Conservation (phyloP, 2,797 vertebrate genomes). For the Sus cebifrons region DNA sequence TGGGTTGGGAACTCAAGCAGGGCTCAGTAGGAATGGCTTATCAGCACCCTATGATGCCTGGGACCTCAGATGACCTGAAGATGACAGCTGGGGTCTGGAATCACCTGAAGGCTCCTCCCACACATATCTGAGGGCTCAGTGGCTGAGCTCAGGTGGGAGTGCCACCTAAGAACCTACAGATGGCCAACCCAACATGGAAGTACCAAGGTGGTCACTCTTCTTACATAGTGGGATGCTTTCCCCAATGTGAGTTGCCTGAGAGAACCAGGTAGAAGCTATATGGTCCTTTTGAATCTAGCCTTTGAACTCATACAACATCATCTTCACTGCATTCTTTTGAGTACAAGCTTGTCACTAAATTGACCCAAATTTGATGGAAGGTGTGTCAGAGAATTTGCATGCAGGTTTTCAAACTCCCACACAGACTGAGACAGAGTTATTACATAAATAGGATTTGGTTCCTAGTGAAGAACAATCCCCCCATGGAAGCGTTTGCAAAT, state of each 20-base stretch:
- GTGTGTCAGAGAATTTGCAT: background rate
- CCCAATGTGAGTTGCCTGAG: background rate
- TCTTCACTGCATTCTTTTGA: background rate
- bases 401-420: background rate
- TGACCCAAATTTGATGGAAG: background rate
- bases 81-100: background rate
- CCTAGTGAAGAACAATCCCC: constrained; percentile 3
- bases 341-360: background rate
- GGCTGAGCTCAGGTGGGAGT: background rate
- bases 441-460: constrained; percentile 4
- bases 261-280: background rate
- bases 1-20: background rate
- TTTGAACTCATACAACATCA: background rate
- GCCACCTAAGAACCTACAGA: background rate
- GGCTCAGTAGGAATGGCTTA: background rate
- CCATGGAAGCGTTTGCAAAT: background rate
- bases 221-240: background rate
- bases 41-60: background rate
- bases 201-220: background rate
- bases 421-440: background rate
- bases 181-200: background rate
- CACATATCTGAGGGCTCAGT: background rate
- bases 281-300: background rate
- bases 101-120: background rate
- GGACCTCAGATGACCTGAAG: background rate